Conservation (phyloP, 2,888 invertebrate species). For the Ichneumoninae sp. region DNA sequence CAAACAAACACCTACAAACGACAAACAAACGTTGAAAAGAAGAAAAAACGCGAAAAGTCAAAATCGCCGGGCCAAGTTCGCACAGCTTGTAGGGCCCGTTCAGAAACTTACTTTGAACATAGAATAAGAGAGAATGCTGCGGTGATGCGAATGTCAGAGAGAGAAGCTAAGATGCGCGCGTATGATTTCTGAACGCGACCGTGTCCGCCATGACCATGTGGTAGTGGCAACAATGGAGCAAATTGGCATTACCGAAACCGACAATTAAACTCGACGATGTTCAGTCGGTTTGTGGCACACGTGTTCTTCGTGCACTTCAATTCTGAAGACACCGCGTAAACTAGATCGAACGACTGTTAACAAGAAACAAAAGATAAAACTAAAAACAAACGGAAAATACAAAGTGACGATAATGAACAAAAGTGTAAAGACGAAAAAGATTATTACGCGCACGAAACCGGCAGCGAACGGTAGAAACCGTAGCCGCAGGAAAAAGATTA, state of each 20-base stretch:
- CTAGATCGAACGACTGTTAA: neutral
- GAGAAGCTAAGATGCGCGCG: neutral
- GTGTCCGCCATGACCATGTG: neutral
- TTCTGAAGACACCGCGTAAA: neutral
- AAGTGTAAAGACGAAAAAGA: neutral
- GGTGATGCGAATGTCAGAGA: too few relatives aligned
- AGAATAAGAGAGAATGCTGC: too few relatives aligned
- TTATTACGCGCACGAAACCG: neutral
- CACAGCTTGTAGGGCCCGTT: too few relatives aligned
- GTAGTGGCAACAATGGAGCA: neutral
- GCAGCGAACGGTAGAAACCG: constrained; percentile 2
- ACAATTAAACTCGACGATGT: neutral
- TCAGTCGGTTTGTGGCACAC: neutral
- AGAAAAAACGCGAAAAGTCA: too few relatives aligned
- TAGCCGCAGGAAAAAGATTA: constrained; percentile 17
- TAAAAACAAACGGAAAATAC: neutral
- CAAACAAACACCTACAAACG: too few relatives aligned
- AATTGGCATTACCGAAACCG: neutral
- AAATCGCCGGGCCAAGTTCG: too few relatives aligned
- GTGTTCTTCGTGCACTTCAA: neutral
- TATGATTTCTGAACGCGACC: neutral
- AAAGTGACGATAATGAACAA: neutral
- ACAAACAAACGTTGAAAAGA: too few relatives aligned
- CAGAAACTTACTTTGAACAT: too few relatives aligned
- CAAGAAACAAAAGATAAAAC: neutral